These are phyloP conservation scores for Stegodyphus mimosarum DNA, from an alignment of 1,140 invertebrate genomes.

Conservation along the genomic window DNA sequence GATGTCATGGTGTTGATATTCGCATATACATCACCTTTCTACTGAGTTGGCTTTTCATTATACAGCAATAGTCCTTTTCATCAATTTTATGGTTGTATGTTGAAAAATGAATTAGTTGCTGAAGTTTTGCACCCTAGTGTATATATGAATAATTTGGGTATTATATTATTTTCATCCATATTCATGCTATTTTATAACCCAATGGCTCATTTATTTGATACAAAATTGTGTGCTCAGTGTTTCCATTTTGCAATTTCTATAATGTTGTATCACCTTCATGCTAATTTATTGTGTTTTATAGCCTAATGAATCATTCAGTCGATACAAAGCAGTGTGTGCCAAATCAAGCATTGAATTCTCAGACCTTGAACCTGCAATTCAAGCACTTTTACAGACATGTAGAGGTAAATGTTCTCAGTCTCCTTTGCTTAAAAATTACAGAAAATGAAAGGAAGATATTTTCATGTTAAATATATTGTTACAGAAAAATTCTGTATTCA, in stretches of 20 bases:
- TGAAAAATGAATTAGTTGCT: too few species aligned
- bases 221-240: not conserved
- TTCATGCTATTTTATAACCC: not conserved
- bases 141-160: not conserved
- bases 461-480: too few species aligned
- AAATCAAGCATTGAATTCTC: constrained; percentile 35
- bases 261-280: not conserved
- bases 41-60: not conserved
- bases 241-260: not conserved
- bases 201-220: not conserved
- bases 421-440: not conserved
- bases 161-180: not conserved
- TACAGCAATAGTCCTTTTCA: not conserved
- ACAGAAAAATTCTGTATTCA: too few species aligned
- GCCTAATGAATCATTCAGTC: constrained; percentile 11
- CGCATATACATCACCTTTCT: too few species aligned
- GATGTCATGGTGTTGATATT: too few species aligned
- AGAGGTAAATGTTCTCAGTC: not conserved
- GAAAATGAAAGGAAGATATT: not conserved
- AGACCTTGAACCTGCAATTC: constrained; percentile 28
- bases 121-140: too few species aligned
- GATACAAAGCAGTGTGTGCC: constrained; percentile 25
- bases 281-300: not conserved
- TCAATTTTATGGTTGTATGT: too few species aligned
- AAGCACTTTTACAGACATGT: constrained; percentile 5